A percentile compares a stretch with the other conserved stretches of the same genome.
Conservation (phyloP, 2,797 vertebrate species). For the Myoxocephalus aenaeus region DNA sequence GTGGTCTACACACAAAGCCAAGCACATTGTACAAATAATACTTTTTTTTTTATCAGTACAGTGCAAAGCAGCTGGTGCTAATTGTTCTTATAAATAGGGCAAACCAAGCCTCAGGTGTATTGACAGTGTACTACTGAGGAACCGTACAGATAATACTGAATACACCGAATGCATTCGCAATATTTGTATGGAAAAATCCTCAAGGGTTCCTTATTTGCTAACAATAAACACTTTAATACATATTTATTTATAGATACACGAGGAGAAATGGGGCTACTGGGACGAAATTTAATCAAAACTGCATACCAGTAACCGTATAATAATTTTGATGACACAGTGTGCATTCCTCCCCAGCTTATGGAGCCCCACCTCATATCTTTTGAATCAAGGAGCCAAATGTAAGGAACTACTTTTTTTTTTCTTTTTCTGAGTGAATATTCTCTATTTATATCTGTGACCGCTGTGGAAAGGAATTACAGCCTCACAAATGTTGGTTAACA, state of each 20-base stretch:
- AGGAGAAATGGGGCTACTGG: neutral
- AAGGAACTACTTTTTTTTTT: neutral
- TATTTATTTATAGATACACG: conserved; percentile 25
- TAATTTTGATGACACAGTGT: conserved; percentile 8
- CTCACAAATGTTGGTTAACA: neutral
- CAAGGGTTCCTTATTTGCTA: conserved; percentile 10
- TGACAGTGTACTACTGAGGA: conserved; percentile 5
- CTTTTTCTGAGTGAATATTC: neutral
- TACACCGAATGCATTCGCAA: conserved; percentile 32
- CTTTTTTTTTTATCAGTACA: neutral
- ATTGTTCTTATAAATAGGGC: conserved; percentile 51
- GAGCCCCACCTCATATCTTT: neutral
- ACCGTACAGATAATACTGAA: conserved; percentile 11
- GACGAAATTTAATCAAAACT: conserved; percentile 15
- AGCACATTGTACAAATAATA: neutral
- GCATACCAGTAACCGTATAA: neutral
- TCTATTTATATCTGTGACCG: neutral
- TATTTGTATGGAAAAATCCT: conserved; percentile 26
- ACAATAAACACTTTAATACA: conserved; percentile 10
- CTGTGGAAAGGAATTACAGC: neutral
- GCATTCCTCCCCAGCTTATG: neutral
- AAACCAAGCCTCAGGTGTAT: conserved; percentile 35
- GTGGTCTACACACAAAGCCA: neutral
- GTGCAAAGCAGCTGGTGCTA: conserved; percentile 24
- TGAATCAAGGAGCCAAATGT: conserved; percentile 12